Base-by-base conservation (phyloP, 2,888 invertebrate genomes). In the Dugesia japonica region DNA sequence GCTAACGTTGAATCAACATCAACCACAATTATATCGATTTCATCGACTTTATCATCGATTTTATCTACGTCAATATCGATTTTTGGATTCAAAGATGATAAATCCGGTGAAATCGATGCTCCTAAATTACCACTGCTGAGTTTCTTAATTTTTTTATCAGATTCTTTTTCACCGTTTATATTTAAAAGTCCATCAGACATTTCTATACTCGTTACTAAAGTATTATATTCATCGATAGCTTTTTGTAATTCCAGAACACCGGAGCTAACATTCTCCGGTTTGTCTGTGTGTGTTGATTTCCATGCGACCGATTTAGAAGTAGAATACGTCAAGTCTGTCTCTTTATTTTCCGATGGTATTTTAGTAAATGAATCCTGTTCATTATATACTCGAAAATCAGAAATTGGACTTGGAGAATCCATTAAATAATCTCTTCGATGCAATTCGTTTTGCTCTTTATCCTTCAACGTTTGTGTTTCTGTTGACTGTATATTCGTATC, bases 181-280 rank as follows among this genome's bases (percentile, higher is more conserved):
- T 56, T 56, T 56, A 56, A 9, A 56, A 56, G 1, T 56, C 20
- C 56, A 9, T 56, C 56, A n/a, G 56, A 56, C 56, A 56, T 56
- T n/a, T 56, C 56, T 4, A 56, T 56, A n/a, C 23, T 56, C 23
- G 56, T 56, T 23, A 56, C 56, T 4, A 56, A n/a, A 20, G 56
- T 56, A n/a, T 56, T 56, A n/a, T 56, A 56, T 56, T 56, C 56
- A n/a, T 56, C 56, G 23, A 56, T 56, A 4, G 56, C 56, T 56
- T 56, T 56, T 56, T 56, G 56, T 56, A 56, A n/a, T 56, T 56
- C 56, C 20, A 56, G 56, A 56, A 56, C 56, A 9, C 56, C 56
- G 17, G 20, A 20, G 4, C 56, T n/a, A n/a, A 23, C 20, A 56
- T 23, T 56, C 17, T 56, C 23, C 56, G 56, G 56, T 13, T 56